Evolutionary conservation across 2,888 invertebrate species (phyloP), one percentile per base, ranked within the genome.

Genomic region (Megalurothrips usitatus): DNA sequence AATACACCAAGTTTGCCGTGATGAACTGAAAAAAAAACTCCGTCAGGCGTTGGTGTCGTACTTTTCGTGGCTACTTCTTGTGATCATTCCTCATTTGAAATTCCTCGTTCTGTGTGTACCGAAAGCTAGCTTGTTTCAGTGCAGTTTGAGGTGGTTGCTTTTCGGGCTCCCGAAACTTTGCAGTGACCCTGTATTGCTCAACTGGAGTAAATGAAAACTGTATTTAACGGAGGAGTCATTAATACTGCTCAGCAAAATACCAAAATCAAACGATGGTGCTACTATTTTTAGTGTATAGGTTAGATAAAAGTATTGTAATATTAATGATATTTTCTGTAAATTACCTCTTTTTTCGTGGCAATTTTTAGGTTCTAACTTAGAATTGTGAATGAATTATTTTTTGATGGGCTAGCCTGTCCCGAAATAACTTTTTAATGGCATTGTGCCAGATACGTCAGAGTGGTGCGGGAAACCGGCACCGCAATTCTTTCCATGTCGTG

Each of bases 241-340:
- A 6, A 43, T 43, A 75, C 68, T 75, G 68, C 68, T 75, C 68
- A 75, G 26, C 68, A 26, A 75, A 26, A 75, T 75, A 75, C 68
- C 68, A 75, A 75, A 75, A 75, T 75, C 68, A 75, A 75, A 75
- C 68, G 26, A 75, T 75, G 68, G 68, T 75, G 68, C 68, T 75
- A 75, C 26, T 75, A 75, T 26, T 26, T 75, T 26, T 75, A 75
- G 68, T 26, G 10, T 23, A 23, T 75, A 75, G 68, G 23, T 10
- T 75, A 75, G 68, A 26, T 43, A 26, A 75, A 75, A 75, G n/a
- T 75, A 75, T 12, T 26, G 68, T 75, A 75, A 75, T 26, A 14
- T 58, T 75, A 12, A 12, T 75, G 68, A 75, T 75, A 75, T 75
- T 75, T 75, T 75, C 68, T 75, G 68, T 75, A 58, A 58, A 75